A percentile compares a stretch with the other conserved stretches of the same genome.
These are phyloP conservation scores for Argyresthia goedartella DNA, from an alignment of 2,888 invertebrate species.

Conservation along the genomic window DNA sequence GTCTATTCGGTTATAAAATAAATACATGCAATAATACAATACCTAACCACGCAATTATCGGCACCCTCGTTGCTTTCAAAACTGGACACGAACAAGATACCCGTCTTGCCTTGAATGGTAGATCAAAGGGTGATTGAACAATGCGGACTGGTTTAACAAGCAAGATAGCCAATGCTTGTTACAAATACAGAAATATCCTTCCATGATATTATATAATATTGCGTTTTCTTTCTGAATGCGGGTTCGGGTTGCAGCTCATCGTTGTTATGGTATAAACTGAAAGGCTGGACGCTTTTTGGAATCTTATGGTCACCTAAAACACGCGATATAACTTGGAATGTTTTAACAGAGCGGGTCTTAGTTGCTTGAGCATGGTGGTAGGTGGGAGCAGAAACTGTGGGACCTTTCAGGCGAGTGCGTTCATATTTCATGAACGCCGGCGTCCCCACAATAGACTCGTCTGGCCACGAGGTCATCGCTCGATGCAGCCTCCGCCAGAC, in stretches of 20 bases:
- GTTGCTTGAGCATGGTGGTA: not conserved
- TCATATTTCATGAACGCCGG: conserved; percentile 63
- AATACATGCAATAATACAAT: too few relatives aligned
- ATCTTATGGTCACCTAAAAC: not conserved
- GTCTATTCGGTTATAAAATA: too few relatives aligned
- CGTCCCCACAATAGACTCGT: conserved; percentile 41
- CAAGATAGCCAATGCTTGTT: not conserved
- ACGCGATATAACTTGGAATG: not conserved
- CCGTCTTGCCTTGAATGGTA: conserved; percentile 4
- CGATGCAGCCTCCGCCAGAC: conserved; percentile 21
- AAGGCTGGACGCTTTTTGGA: too few relatives aligned
- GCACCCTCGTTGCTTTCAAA: not conserved
- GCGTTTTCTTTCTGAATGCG: not conserved
- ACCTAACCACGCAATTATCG: too few relatives aligned
- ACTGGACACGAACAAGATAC: conserved; percentile 3
- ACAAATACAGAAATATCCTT: not conserved
- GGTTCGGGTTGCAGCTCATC: not conserved
- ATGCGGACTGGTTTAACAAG: conserved; percentile 37
- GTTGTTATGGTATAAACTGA: too few relatives aligned
- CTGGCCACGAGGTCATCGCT: conserved; percentile 61
- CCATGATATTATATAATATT: not conserved
- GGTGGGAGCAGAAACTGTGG: conserved; percentile 11
- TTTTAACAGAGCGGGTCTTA: not conserved
- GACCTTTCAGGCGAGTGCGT: conserved; percentile 54
- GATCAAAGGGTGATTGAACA: conserved; percentile 27